Evolutionary conservation across 2,797 vertebrate species (phyloP).

Genomic region (Propithecus deckenii): DNA sequence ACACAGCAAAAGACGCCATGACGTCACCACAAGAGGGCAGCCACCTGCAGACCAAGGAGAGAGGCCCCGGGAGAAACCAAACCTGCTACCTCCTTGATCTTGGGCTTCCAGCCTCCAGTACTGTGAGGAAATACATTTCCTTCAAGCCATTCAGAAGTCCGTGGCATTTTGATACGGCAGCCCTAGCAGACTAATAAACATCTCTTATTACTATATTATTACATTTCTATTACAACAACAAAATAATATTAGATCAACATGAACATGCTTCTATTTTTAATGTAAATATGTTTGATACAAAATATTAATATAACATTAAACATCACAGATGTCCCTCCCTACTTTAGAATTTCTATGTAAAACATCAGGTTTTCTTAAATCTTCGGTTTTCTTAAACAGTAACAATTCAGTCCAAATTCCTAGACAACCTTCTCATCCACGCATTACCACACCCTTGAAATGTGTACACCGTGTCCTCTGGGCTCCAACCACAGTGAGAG

Average conservation of each 20-base stretch:
- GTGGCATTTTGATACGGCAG: not conserved
- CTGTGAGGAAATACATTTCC: not conserved
- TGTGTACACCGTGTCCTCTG: not conserved
- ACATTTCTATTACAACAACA: not conserved
- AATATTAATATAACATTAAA: not conserved
- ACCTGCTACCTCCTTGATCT: not conserved
- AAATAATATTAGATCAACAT: not conserved
- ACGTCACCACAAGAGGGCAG: fast-evolving
- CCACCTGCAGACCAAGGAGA: not conserved
- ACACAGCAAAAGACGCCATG: fast-evolving
- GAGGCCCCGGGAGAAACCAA: not conserved
- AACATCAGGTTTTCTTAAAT: not conserved
- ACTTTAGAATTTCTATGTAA: not conserved
- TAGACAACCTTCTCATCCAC: not conserved
- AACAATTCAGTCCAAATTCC: not conserved
- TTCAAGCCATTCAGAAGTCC: not conserved
- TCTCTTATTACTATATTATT: fast-evolving
- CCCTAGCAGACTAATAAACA: too few relatives aligned
- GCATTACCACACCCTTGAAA: fast-evolving
- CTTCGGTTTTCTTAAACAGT: not conserved
- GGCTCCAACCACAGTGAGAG: not conserved
- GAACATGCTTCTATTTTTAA: not conserved
- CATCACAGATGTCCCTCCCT: not conserved
- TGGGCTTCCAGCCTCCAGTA: not conserved
- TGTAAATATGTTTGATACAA: not conserved